Evolutionary conservation across 2,113 vertebrate genomes (phyloP).

Genomic region (Clarias macrocephalus): DNA sequence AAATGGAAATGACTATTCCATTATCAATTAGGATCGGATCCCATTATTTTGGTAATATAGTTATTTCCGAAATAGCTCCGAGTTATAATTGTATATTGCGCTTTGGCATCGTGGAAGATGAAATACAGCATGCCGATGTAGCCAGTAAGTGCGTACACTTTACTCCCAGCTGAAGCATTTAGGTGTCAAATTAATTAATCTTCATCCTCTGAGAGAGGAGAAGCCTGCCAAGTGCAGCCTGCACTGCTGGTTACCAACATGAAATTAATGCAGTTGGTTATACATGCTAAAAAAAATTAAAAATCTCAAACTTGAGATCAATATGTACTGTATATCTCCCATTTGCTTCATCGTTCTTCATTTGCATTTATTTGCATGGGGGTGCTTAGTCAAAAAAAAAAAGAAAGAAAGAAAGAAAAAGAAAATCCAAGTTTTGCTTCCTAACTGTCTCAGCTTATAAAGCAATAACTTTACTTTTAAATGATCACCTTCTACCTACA

Average conservation of each 20-base stretch:
- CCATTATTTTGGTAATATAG: neutral
- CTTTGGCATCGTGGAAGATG: constrained; percentile 39
- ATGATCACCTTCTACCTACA: neutral
- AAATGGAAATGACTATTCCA: constrained; percentile 21
- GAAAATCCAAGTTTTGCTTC: neutral
- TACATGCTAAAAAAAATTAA: neutral
- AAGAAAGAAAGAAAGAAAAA: too few species aligned
- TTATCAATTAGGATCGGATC: constrained; percentile 37
- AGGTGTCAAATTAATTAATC: constrained; percentile 47
- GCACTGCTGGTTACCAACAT: neutral
- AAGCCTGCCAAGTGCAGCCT: constrained; percentile 18
- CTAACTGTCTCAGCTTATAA: neutral
- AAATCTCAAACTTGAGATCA: neutral
- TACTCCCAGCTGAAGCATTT: constrained; percentile 42
- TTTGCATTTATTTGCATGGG: constrained; percentile 28
- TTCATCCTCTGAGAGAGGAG: constrained; percentile 24
- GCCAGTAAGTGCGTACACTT: constrained; percentile 43
- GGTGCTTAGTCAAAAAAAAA: neutral
- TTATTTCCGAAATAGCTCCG: constrained; percentile 28
- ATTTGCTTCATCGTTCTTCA: neutral
- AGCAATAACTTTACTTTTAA: neutral
- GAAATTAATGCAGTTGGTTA: constrained; percentile 13
- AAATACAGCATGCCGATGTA: constrained; percentile 29
- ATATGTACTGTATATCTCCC: constrained; percentile 35
- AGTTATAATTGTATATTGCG: constrained; percentile 38